Base-by-base conservation (phyloP, 2,113 vertebrate genomes). In the Osmerus eperlanus region DNA sequence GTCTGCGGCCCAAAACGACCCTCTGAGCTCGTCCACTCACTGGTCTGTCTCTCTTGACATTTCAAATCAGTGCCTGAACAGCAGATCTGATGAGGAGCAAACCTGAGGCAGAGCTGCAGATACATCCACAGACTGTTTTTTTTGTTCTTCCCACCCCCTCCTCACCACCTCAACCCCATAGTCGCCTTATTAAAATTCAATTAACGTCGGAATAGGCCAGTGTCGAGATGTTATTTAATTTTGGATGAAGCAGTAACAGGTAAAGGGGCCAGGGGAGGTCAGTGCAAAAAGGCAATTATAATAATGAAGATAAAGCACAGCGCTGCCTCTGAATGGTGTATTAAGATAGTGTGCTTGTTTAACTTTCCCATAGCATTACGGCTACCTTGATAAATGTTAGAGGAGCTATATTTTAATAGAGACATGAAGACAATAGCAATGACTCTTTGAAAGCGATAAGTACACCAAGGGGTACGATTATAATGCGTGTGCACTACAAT, bases 171-270 rank as follows among this genome's bases (percentile, higher is more conserved):
- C 55, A 74, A 36, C 58, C 74, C 82, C 83, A 82, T 76, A 79
- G 81, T 84, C 70, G 77, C 60, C 74, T 78, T 84, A 87, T 88
- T 89, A 83, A 85, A 89, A 86, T 88, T 85, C 74, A 87, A 88
- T 89, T 87, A 88, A 83, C 81, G 82, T 80, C 77, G 77, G 80
- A 90, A 83, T 78, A 81, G 72, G 69, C 65, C 63, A n/a, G 73
- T 87, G 82, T 84, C 83, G 71, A 78, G 84, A 82, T 55, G 71
- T 88, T 85, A 86, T 90, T 88, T 86, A 81, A 89, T 88, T 86
- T 76, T 81, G 75, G 88, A 82, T 77, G 76, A 88, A 82, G 79
- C 65, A 74, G 83, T 86, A 86, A 83, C 76, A 88, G 77, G 83
- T 87, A 82, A 83, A 84, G 82, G 66, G 78, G 73, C 72, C 70